Conservation (phyloP, 2,113 vertebrate species). For the Hepsetus odoe region DNA sequence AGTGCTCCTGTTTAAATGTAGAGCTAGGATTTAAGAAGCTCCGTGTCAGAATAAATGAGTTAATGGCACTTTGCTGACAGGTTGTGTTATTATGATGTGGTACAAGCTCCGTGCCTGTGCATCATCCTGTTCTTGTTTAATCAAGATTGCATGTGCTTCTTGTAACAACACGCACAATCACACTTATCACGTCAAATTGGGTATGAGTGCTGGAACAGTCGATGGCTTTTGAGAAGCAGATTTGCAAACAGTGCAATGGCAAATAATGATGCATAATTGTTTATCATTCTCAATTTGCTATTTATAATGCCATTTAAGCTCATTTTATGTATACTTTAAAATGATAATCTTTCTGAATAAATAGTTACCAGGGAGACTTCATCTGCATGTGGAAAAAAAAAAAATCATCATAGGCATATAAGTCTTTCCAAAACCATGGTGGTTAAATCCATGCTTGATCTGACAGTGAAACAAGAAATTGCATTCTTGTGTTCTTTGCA, state of each 20-base stretch:
- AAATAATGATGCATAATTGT: not conserved
- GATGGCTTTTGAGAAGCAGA: not conserved
- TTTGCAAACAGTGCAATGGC: not conserved
- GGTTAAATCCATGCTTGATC: too few relatives aligned
- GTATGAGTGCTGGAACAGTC: not conserved
- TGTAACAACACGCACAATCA: not conserved
- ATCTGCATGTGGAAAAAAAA: not conserved
- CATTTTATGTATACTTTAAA: not conserved
- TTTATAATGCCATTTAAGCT: not conserved
- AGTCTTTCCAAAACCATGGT: too few relatives aligned
- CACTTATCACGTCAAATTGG: not conserved
- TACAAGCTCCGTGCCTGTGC: not conserved
- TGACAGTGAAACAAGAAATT: not conserved
- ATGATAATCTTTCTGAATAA: not conserved
- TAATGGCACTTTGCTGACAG: not conserved
- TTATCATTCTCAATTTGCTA: not conserved
- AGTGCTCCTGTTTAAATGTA: not conserved
- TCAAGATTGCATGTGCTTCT: not conserved
- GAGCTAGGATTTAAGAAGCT: not conserved
- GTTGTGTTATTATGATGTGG: not conserved
- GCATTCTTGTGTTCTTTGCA: not conserved
- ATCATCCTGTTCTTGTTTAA: slow-evolving; percentile 1
- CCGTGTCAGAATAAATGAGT: not conserved
- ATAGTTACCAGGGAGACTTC: not conserved
- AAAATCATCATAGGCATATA: not conserved